Evolutionary conservation across 2,113 vertebrate species (phyloP), one percentile per base, ranked within the genome.

Genomic region (Sminthopsis crassicaudata): DNA sequence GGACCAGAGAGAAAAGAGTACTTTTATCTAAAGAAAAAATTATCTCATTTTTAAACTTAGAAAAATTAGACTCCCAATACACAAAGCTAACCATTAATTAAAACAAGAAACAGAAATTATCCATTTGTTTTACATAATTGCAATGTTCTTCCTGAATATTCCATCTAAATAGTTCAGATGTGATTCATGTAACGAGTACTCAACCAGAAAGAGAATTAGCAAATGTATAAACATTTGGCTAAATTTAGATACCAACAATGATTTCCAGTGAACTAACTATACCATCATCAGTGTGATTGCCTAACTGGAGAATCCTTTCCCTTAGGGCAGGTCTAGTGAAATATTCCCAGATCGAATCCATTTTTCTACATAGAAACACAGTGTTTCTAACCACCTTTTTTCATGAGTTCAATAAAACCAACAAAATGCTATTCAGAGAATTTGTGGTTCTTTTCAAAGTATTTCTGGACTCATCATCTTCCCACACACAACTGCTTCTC

Each of bases 101-200:
- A 96, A 95, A 53, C 0, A 16, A 54, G 89, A 88, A 95, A 92
- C 90, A n/a, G 25, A 51, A 53, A 22, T 92, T 46, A 55, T 53
- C 48, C 51, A 23, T 84, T 84, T 84, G 67, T 84, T 84, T 84
- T 84, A 84, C 67, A 84, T 84, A 84, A 84, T 84, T 84, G n/a
- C 67, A 84, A 84, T 42, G 67, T 84, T 23, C 88, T 60, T 89
- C 36, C 57, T 48, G 96, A 96, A n/a, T 91, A 90, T 67, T 95
- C 30, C n/a, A 23, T 76, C 91, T 46, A 10, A 95, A 96, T 93
- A 92, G 8, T 60, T 90, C 24, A 26, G 23, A 46, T 89, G 48
- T 46, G 91, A 76, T 89, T 93, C 90, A 91, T 95, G 91, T 92
- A 91, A 53, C 96, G 53, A 42, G 48, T 24, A 92, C 42, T 89